Evolutionary conservation across 2,797 vertebrate genomes (phyloP).

Genomic region (Cheirogaleus major): DNA sequence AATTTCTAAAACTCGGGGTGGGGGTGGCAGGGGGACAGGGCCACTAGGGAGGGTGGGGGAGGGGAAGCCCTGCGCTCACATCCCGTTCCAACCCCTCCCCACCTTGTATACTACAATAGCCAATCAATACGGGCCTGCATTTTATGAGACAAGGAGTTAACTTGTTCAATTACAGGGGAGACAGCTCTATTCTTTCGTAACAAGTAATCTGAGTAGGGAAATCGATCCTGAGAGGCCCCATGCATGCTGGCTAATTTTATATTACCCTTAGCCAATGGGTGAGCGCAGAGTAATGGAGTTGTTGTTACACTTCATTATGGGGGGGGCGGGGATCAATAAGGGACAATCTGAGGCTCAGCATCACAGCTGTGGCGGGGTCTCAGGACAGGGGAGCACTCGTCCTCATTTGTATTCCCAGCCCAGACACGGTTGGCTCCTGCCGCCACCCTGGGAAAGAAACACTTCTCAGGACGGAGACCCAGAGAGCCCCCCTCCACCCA

Average conservation of each 20-base stretch:
- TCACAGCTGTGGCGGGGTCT: conserved; percentile 81
- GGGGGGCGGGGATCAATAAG: conserved; percentile 92
- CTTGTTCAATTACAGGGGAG: conserved; percentile 99
- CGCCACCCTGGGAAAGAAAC: conserved; percentile 70
- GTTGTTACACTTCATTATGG: conserved; percentile 97
- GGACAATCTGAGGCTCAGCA: conserved; percentile 86
- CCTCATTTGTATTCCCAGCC: conserved; percentile 68
- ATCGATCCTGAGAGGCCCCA: conserved; percentile 98
- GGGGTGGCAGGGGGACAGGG: neutral
- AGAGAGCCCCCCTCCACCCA: neutral
- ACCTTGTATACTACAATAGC: conserved; percentile 89
- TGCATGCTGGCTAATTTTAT: conserved; percentile 98
- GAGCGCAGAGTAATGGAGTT: conserved; percentile 94
- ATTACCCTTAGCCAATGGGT: conserved; percentile 97
- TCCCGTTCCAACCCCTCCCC: conserved; percentile 85
- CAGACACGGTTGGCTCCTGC: conserved; percentile 67
- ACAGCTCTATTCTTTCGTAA: conserved; percentile 99
- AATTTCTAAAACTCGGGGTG: conserved; percentile 20
- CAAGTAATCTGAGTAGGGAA: conserved; percentile 99
- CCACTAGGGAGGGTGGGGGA: neutral
- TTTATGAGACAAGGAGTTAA: conserved; percentile 99
- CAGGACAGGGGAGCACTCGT: conserved; percentile 26
- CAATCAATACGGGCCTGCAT: conserved; percentile 98
- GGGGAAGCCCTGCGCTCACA: conserved; percentile 81
- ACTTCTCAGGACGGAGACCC: conserved; percentile 73